Percentiles rank a stretch among this genome's conserved stretches.
Conservation (phyloP, 2,113 vertebrate species). For the Alaudala cheleensis region DNA sequence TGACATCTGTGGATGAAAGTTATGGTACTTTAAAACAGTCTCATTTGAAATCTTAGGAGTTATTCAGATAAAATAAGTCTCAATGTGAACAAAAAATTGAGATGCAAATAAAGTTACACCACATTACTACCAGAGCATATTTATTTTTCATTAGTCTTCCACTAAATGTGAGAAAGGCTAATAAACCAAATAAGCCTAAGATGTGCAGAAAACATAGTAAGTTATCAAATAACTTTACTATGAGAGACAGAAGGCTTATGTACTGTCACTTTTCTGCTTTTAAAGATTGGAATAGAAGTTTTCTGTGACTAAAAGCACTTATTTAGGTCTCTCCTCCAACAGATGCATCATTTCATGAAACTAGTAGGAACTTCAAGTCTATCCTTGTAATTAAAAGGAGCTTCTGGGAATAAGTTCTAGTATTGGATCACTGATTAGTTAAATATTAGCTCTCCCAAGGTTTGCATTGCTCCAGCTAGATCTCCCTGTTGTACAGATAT, state of each 20-base stretch:
- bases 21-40: not conserved
- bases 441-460: not conserved
- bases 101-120: not conserved
- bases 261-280: not conserved
- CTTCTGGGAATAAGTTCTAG: not conserved
- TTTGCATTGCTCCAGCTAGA: not conserved
- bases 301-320: not conserved
- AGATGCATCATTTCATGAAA: not conserved
- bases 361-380: not conserved
- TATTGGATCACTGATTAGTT: not conserved
- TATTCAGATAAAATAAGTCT: not conserved
- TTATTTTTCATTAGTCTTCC: constrained; percentile 13
- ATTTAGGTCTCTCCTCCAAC: not conserved
- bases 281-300: not conserved
- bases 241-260: not conserved
- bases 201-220: not conserved
- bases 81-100: not conserved
- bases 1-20: not conserved
- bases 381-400: constrained; percentile 2
- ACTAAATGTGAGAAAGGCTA: not conserved
- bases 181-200: not conserved
- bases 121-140: not conserved
- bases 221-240: not conserved
- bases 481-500: not conserved
- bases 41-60: not conserved